Conservation (phyloP, 2,888 invertebrate species). For the Cyaniris semiargus region DNA sequence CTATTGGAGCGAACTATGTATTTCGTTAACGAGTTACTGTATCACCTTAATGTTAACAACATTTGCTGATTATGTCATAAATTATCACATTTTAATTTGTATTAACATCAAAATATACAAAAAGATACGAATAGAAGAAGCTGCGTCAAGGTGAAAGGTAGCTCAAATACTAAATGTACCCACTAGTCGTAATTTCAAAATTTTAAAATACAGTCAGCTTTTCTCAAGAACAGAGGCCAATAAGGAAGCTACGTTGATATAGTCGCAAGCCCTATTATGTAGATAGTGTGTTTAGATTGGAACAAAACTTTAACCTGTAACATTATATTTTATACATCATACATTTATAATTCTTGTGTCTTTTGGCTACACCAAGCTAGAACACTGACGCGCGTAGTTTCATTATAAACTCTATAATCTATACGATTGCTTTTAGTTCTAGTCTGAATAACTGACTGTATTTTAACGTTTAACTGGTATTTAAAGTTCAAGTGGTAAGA, state of each 20-base stretch:
- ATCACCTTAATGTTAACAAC: conserved; percentile 75
- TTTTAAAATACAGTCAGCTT: conserved; percentile 5
- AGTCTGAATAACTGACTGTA: not conserved
- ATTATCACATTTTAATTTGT: conserved; percentile 79
- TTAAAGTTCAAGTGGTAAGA: not conserved
- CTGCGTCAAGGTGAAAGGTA: conserved; percentile 49
- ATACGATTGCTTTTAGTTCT: too few relatives aligned
- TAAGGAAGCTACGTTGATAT: too few relatives aligned
- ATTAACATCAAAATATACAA: conserved; percentile 77
- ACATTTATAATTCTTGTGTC: too few relatives aligned
- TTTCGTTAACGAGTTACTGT: conserved; percentile 71
- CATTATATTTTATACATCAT: too few relatives aligned
- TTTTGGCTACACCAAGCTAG: too few relatives aligned
- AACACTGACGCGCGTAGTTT: too few relatives aligned
- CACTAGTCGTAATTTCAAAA: not conserved
- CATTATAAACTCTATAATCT: too few relatives aligned
- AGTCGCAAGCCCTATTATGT: too few relatives aligned
- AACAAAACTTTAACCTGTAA: too few relatives aligned
- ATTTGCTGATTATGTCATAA: conserved; percentile 78
- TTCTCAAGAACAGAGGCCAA: not conserved
- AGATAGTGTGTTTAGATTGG: too few relatives aligned
- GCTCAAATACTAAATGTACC: not conserved
- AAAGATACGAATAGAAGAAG: conserved; percentile 73
- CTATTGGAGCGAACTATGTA: conserved; percentile 57
- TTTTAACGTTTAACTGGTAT: not conserved